Conservation (phyloP, 1,140 invertebrate species). For the Brachionus rubens region DNA sequence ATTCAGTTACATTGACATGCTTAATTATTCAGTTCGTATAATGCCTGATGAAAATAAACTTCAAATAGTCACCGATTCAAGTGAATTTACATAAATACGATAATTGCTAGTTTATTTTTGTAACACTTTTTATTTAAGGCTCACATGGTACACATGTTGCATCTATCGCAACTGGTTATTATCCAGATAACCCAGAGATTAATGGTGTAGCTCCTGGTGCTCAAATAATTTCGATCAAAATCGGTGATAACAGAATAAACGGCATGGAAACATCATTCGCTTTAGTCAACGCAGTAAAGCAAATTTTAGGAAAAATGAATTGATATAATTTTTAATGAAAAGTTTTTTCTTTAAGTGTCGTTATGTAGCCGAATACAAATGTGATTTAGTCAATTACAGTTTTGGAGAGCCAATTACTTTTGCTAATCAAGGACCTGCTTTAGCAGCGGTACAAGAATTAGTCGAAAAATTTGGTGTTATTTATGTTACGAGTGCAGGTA, state of each 20-base stretch:
- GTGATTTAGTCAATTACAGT: slow-evolving; percentile 93
- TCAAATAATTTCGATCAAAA: slow-evolving; percentile 85
- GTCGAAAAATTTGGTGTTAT: slow-evolving; percentile 86
- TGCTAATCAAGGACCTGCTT: slow-evolving; percentile 71
- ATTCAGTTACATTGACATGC: slow-evolving; percentile 70
- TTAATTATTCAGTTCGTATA: slow-evolving; percentile 88
- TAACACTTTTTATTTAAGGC: slow-evolving; percentile 64
- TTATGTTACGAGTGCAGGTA: slow-evolving; percentile 87
- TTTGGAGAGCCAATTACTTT: slow-evolving; percentile 92
- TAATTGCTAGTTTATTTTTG: not conserved
- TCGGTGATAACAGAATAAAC: slow-evolving; percentile 78
- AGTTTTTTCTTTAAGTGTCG: slow-evolving; percentile 52
- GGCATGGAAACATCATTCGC: slow-evolving; percentile 95
- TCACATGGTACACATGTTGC: slow-evolving; percentile 95
- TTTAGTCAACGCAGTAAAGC: slow-evolving; percentile 79
- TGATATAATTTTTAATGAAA: slow-evolving; percentile 64
- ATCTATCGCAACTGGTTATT: slow-evolving; percentile 85
- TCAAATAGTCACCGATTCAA: slow-evolving; percentile 87
- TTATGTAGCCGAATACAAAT: slow-evolving; percentile 61
- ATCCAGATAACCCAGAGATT: slow-evolving; percentile 79
- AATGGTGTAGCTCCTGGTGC: slow-evolving; percentile 95
- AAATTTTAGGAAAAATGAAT: slow-evolving; percentile 59
- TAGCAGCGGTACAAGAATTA: slow-evolving; percentile 65
- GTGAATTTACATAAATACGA: slow-evolving; percentile 65
- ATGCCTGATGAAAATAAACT: slow-evolving; percentile 84